These are phyloP conservation scores for Rhimphoctona megacephalus DNA, from an alignment of 2,888 invertebrate species.

Conservation along the genomic window DNA sequence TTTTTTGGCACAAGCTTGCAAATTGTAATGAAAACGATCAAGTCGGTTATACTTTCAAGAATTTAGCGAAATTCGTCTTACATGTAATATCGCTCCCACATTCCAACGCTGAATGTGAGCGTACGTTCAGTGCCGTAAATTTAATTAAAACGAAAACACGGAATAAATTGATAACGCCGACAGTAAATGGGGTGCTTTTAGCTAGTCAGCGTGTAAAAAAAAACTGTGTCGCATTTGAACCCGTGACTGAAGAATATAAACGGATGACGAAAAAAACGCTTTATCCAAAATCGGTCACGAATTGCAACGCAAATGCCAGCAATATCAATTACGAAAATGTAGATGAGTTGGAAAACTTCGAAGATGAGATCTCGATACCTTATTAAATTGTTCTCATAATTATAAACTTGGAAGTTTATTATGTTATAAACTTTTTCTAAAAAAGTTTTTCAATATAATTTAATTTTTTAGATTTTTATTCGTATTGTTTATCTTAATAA, in stretches of 20 bases:
- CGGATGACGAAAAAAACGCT: conserved; percentile 23
- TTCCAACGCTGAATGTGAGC: too few relatives aligned
- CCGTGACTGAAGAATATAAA: conserved; percentile 16
- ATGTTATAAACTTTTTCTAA: too few relatives aligned
- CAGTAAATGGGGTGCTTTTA: background rate
- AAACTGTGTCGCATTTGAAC: too few relatives aligned
- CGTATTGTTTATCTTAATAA: too few relatives aligned
- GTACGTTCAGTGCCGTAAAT: too few relatives aligned
- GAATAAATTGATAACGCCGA: conserved; percentile 30
- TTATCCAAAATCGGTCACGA: conserved; percentile 7
- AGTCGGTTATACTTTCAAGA: too few relatives aligned
- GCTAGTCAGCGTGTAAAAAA: too few relatives aligned
- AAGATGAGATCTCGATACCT: background rate
- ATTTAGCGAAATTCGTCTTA: too few relatives aligned
- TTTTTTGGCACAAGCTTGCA: conserved; percentile 47
- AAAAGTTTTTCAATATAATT: too few relatives aligned
- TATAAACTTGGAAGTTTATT: background rate
- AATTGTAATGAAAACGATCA: conserved; percentile 9
- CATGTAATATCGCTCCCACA: too few relatives aligned
- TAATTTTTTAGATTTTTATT: too few relatives aligned
- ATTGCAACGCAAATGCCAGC: background rate
- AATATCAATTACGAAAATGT: background rate
- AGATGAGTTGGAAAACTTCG: background rate
- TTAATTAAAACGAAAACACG: conserved; percentile 53
- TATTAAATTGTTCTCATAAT: background rate